Conservation (phyloP, 64 coral and sea anemone genomes). For the Montipora efflorescens region DNA sequence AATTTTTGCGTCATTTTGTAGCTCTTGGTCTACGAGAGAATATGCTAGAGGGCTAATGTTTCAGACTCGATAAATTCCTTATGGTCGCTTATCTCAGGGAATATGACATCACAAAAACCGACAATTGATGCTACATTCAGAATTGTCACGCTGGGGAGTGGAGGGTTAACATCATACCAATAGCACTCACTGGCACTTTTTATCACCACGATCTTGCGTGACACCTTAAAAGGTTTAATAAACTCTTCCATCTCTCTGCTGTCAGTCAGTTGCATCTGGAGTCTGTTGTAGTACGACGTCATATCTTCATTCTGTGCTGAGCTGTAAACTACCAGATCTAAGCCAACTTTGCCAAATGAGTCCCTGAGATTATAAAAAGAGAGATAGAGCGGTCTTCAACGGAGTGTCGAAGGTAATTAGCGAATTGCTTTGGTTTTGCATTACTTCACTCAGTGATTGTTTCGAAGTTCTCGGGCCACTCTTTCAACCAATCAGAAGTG, state of each 20-base stretch:
- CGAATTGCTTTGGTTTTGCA: too few species aligned
- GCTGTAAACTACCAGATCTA: conserved; percentile 21
- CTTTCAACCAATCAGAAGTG: too few species aligned
- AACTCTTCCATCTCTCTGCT: not conserved
- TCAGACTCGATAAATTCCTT: too few species aligned
- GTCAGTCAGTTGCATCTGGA: not conserved
- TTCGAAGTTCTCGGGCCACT: too few species aligned
- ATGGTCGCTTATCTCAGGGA: not conserved
- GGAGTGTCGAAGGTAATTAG: too few species aligned
- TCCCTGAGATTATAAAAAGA: not conserved
- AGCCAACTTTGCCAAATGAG: conserved; percentile 16
- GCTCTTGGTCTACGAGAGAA: too few species aligned
- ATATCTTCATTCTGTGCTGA: not conserved
- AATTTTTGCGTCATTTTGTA: too few species aligned
- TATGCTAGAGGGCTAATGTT: too few species aligned
- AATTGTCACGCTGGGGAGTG: not conserved
- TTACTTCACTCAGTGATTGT: too few species aligned
- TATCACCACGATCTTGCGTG: conserved; percentile 30
- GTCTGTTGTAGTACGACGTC: conserved; percentile 17
- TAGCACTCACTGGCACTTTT: conserved; percentile 30
- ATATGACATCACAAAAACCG: too few species aligned
- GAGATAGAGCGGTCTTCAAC: not conserved
- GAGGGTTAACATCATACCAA: not conserved
- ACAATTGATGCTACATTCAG: not conserved
- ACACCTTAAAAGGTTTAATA: conserved; percentile 33